Base-by-base conservation (phyloP, 2,113 vertebrate genomes). In the Cathartes aura region DNA sequence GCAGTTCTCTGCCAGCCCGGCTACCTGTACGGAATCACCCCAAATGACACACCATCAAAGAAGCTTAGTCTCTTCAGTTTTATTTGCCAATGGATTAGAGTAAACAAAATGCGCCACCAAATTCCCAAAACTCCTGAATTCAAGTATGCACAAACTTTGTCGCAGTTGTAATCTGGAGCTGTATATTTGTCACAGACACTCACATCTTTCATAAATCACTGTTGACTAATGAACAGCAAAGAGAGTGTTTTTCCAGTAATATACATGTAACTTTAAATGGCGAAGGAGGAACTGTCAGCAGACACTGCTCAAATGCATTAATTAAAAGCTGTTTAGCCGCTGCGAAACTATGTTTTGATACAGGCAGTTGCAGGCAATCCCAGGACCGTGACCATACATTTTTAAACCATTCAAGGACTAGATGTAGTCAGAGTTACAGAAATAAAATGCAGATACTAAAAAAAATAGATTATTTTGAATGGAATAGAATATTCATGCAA, bases 71-170 rank as follows among this genome's bases (percentile, higher is more conserved):
- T 48, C 30, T 90, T 73, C 74, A 16, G 8, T 18, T 71, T 68
- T 32, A 21, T 64, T 87, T 89, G 9, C 23, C 27, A 32, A 18
- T 2, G 8, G 19, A 58, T 64, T 60, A 29, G 3, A 32, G 3
- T 5, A 3, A 16, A 26, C 11, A 47, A 3, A 3, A 15, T 0
- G 5, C 24, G 50, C 15, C 0, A 0, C 12, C 21, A n/a, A 50
- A 38, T 45, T 45, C 13, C n/a, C 16, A 0, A 56, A 95, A 48
- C 7, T 47, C 16, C 9, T 23, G 27, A 42, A 45, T 66, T 4
- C 21, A 9, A 56, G 7, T 15, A 5, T 17, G 8, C 1, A 1
- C 8, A 27, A n/a, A 50, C 11, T 48, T 84, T 30, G 34, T 15
- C 23, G 11, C 8, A 24, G 11, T 16, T 45, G 12, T 55, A 58